Percentiles rank a stretch among this genome's conserved stretches.
Conservation (phyloP, 2,797 vertebrate genomes). For the Sebastes diploproa region DNA sequence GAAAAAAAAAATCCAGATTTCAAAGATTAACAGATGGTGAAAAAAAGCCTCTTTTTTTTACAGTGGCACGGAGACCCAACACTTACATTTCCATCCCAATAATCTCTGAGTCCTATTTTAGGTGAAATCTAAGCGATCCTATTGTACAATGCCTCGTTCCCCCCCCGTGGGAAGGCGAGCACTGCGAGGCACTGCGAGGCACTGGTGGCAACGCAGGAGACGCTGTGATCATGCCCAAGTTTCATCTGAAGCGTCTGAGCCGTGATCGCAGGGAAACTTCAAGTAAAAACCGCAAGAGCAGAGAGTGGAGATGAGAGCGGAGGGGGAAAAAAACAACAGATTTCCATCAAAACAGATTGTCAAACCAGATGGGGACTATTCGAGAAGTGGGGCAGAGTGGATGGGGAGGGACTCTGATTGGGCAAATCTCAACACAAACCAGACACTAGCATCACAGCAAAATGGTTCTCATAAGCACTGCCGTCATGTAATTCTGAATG, state of each 20-base stretch:
- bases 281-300: conserved; percentile 65
- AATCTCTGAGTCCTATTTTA: conserved; percentile 24
- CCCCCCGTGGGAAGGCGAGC: conserved; percentile 40
- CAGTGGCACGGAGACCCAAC: not conserved
- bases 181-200: conserved; percentile 46
- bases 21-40: conserved; percentile 47
- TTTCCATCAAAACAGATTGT: conserved; percentile 86
- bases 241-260: conserved; percentile 71
- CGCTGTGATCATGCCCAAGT: conserved; percentile 74
- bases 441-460: conserved; percentile 52
- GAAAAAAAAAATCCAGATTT: conserved; percentile 6
- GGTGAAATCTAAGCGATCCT: conserved; percentile 42
- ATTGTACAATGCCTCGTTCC: conserved; percentile 39
- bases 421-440: conserved; percentile 69
- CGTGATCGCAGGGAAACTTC: conserved; percentile 68
- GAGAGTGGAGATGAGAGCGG: conserved; percentile 65
- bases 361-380: conserved; percentile 83
- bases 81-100: conserved; percentile 35
- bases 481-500: conserved; percentile 59
- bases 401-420: conserved; percentile 75
- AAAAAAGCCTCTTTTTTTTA: conserved; percentile 11
- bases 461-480: conserved; percentile 52
- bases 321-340: conserved; percentile 71
- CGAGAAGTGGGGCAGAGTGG: conserved; percentile 78
- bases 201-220: conserved; percentile 63